These are phyloP conservation scores for Chloropsis hardwickii DNA, from an alignment of 2,113 vertebrate genomes.

Conservation along the genomic window DNA sequence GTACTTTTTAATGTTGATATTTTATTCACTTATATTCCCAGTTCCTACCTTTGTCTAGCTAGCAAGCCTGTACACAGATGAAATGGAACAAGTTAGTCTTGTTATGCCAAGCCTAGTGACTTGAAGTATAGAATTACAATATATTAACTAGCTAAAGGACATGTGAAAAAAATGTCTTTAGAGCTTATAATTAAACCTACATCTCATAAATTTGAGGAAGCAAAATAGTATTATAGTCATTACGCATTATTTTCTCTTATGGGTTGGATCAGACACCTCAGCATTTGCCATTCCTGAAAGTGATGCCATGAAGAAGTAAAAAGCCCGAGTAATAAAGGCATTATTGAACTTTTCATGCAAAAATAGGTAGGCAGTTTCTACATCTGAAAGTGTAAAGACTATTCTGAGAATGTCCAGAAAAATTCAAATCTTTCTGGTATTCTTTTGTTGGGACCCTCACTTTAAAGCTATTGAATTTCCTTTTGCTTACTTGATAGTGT, in stretches of 20 bases:
- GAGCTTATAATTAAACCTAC: background rate
- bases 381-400: background rate
- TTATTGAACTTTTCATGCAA: background rate
- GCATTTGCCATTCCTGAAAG: background rate
- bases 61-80: background rate
- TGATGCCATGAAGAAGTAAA: background rate
- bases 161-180: background rate
- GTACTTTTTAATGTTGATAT: background rate
- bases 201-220: background rate
- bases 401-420: background rate
- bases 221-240: background rate
- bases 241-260: background rate
- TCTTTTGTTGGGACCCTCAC: background rate
- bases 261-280: background rate
- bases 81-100: background rate
- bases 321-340: background rate
- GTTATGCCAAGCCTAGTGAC: background rate
- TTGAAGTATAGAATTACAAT: background rate
- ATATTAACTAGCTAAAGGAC: background rate
- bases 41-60: background rate
- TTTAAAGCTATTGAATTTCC: background rate
- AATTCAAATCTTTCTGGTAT: background rate
- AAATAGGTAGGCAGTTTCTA: background rate
- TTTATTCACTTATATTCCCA: background rate
- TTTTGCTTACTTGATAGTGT: background rate